Evolutionary conservation across 2,888 invertebrate species (phyloP), one percentile per base, ranked within the genome.

Genomic region (Euplexia lucipara): DNA sequence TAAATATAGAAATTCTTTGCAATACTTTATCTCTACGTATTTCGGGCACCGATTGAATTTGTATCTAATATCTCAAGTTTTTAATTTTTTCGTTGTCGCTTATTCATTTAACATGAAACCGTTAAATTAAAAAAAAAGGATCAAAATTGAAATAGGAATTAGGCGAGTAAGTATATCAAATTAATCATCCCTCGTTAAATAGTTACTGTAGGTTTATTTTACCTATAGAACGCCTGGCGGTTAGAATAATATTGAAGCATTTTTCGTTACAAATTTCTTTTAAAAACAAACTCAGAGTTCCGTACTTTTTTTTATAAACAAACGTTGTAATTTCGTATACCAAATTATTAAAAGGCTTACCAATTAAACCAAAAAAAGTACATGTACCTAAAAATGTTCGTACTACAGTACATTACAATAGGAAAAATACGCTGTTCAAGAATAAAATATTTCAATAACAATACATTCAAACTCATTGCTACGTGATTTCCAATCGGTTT

Each of bases 401-500:
- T n/a, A 12, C 1, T 39, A 39, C n/a, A 22, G 1, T 9, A 14
- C 12, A 0, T 12, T n/a, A 8, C 16, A 3, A 10, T 47, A n/a
- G 9, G 5, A 10, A 8, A 14, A 42, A 35, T n/a, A n/a, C n/a
- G n/a, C 22, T 2, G 12, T 16, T 14, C 1, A 49, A 35, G 5
- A 37, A 49, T 20, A 16, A 34, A 70, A 30, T 9, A 56, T 26
- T 37, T 14, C 35, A 60, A 42, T 42, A 70, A 51, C 49, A 54
- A 70, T 42, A 67, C 37, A 56, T 61, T 12, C 1, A 49, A 45
- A 61, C 30, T 59, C 56, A 52, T 63, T 48, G 49, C 57, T 32
- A 68, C 44, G 59, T 72, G 72, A 76, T 79, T 76, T 75, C 71
- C 78, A 81, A 80, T 82, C 66, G 66, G 61, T 86, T 85, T 83